Percentiles rank a stretch among this genome's conserved stretches.
Evolutionary conservation across 2,797 vertebrate species (phyloP).

Genomic region (Tragelaphus eurycerus): DNA sequence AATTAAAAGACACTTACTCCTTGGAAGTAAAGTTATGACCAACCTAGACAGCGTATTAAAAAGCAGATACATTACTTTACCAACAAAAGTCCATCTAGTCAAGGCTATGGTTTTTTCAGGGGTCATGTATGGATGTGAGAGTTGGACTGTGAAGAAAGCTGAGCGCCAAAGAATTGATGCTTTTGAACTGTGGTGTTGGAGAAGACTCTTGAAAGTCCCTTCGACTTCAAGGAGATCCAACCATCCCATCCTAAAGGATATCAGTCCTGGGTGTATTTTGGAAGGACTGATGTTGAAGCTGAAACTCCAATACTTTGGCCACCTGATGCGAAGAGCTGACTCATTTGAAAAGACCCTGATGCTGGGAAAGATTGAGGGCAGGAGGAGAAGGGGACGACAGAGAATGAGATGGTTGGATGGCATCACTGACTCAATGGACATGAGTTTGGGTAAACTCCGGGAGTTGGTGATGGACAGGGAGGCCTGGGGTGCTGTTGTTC

Average conservation of each 20-base stretch:
- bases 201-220: background rate
- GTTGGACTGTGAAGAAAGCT: background rate
- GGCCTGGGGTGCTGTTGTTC: fast-evolving
- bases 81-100: background rate
- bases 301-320: background rate
- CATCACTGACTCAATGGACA: background rate
- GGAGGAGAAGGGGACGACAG: background rate
- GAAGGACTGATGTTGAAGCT: background rate
- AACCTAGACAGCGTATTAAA: background rate
- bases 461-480: background rate
- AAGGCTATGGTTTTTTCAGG: background rate
- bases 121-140: background rate
- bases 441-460: background rate
- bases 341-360: background rate
- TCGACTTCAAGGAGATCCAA: background rate
- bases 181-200: background rate
- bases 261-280: background rate
- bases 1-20: background rate
- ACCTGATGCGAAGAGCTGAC: background rate
- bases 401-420: background rate
- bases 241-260: background rate
- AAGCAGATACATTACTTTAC: background rate
- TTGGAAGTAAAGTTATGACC: background rate
- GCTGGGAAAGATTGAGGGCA: background rate
- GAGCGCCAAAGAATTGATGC: fast-evolving